Conservation (phyloP, 1,140 invertebrate species). For the Adelges cooleyi region DNA sequence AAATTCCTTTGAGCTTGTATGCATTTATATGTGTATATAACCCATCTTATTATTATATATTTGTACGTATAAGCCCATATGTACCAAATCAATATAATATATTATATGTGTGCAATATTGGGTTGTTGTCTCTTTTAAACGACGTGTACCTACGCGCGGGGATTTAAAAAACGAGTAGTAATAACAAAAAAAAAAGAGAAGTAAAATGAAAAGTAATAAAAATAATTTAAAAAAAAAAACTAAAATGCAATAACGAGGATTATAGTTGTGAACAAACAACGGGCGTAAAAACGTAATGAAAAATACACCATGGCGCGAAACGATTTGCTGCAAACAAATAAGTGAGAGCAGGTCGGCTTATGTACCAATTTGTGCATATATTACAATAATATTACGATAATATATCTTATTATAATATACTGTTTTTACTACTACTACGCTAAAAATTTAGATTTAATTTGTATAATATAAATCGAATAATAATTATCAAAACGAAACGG, state of each 20-base stretch:
- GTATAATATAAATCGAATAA: too few relatives aligned
- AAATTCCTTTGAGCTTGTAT: conserved; percentile 13
- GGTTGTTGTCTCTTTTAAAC: neutral
- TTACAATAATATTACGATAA: too few relatives aligned
- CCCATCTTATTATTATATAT: neutral
- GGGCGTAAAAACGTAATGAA: neutral
- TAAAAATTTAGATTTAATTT: too few relatives aligned
- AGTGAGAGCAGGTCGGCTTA: too few relatives aligned
- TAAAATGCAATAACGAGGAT: conserved; percentile 21
- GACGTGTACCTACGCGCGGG: too few relatives aligned
- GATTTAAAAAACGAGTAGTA: too few relatives aligned
- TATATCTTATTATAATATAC: too few relatives aligned
- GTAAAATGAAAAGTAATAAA: neutral
- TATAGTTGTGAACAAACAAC: neutral
- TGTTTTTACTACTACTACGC: too few relatives aligned
- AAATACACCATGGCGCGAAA: neutral
- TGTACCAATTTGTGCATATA: too few relatives aligned
- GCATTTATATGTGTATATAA: neutral
- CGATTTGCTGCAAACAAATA: conserved; percentile 1
- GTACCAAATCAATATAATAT: neutral
- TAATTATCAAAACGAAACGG: too few relatives aligned
- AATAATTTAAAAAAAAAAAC: neutral
- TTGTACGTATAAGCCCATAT: neutral
- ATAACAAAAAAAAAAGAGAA: neutral
- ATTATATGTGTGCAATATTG: neutral